Evolutionary conservation across 2,113 vertebrate species (phyloP), one percentile per base, ranked within the genome.

Genomic region (Corydoras maculifer): DNA sequence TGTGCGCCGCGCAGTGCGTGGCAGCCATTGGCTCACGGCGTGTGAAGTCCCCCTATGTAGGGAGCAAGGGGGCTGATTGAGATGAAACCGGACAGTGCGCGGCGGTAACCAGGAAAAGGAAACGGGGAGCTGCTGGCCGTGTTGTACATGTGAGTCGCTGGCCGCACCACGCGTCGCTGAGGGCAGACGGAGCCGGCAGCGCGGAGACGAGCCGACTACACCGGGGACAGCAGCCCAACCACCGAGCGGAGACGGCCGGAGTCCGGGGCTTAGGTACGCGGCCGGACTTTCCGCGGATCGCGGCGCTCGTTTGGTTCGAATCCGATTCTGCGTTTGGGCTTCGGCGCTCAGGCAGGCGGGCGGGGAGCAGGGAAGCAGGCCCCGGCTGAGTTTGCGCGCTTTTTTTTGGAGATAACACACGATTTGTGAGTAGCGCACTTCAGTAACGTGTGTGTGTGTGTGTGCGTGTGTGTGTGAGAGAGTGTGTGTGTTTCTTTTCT

Each of bases 31-130:
- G 4, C 12, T 43, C 0, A 2, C 7, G 13, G 8, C 1, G 9
- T 18, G 4, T 10, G 2, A 54, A 72, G 1, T 10, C 25, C 3
- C n/a, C 31, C 65, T 57, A 58, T 3, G 65, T 48, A 68, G 65
- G n/a, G 32, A 18, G 7, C 2, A 43, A 2, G 13, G 12, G 18
- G 18, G 9, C 8, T 2, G 13, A 12, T 43, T 25, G 53, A 4
- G 2, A 3, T 8, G 60, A 6, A 8, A 8, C 80, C 84, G 2
- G 77, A 79, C 83, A 87, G 82, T 82, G 84, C 77, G 86, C 74
- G 82, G 43, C 77, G 31, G 86, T 88, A 87, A 87, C 88, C 83
- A 89, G 89, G 88, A 90, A 90, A 86, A 83, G 60, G 70, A 85
- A 81, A 74, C 77, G 75, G 31, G 80, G 76, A 86, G 43, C 35